Evolutionary conservation across 2,113 vertebrate genomes (phyloP).

Genomic region (Chroicocephalus ridibundus): DNA sequence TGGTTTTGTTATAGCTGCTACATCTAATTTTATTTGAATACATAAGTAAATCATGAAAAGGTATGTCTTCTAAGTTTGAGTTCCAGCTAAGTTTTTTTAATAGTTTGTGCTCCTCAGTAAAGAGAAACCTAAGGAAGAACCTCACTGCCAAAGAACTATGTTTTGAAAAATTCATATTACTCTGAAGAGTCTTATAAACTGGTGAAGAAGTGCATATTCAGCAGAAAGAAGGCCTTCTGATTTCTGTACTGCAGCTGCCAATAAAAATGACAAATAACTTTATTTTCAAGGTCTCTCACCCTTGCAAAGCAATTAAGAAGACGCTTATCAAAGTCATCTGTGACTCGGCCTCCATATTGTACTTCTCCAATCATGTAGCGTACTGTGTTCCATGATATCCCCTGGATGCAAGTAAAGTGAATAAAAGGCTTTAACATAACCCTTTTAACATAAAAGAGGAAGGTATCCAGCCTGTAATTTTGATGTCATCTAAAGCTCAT

Average conservation of each 20-base stretch:
- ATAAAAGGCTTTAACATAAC: not conserved
- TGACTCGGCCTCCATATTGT: conserved; percentile 80
- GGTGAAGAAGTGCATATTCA: not conserved
- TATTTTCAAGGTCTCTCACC: conserved; percentile 59
- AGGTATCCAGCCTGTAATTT: not conserved
- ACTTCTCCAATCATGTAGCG: conserved; percentile 83
- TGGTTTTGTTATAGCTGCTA: not conserved
- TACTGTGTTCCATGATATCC: conserved; percentile 77
- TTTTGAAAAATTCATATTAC: not conserved
- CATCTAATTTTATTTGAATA: not conserved
- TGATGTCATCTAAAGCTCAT: not conserved
- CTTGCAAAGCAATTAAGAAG: conserved; percentile 81
- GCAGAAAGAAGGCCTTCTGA: not conserved
- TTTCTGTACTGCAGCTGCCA: not conserved
- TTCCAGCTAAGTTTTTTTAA: not conserved
- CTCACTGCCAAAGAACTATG: not conserved
- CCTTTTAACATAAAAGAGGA: not conserved
- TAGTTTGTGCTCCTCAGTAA: not conserved
- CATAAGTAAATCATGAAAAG: not conserved
- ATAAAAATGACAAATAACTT: not conserved
- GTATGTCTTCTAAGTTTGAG: not conserved
- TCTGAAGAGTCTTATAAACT: not conserved
- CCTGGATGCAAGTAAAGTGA: conserved; percentile 54
- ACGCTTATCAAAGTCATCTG: conserved; percentile 80
- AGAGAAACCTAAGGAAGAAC: not conserved